Base-by-base conservation (phyloP, 2,888 invertebrate species). In the Drosophila mulleri region DNA sequence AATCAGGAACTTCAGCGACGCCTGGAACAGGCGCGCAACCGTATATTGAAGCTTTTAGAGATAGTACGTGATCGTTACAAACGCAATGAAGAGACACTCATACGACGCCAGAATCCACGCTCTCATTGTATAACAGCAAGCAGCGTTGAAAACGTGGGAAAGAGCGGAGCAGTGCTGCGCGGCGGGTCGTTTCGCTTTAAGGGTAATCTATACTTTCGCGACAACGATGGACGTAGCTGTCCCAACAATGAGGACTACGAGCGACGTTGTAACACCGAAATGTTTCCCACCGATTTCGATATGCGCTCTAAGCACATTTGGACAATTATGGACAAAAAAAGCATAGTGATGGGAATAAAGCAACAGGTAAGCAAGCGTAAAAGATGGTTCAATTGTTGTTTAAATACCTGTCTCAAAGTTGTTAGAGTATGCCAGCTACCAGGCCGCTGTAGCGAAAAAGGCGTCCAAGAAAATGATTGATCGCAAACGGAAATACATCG, bases 201-300 rank as follows among this genome's bases (percentile, higher is more conserved):
- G 44, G 91, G 91, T 0, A 91, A 90, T 72, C 76, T 92, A 1
- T 96, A 95, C 87, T 96, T 96, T 78, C 96, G 95, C 84, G 95
- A 96, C 80, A 92, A 89, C 26, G 82, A 93, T 23, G 93, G 94
- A 26, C 95, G 94, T 77, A 91, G 93, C 5, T 94, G 95, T 23
- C 94, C 94, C 0, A 89, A 92, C 26, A 96, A 96, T 91, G 92
- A 93, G 6, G 96, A 96, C 81, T 94, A 95, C 8, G 93, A 93
- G 83, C 92, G 91, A 63, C 94, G 95, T 50, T 66, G 80, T 6
- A 44, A 37, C 1, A 80, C 80, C 3, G 93, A 93, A 86, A 81
- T 92, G 67, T 93, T 93, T 78, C 94, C 94, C 54, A 93, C 94
- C 14, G 92, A 93, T 66, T 81, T 92, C 1, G 86, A 91, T 47